Conservation (phyloP, 2,888 invertebrate species). For the Acanthosepion lycidas region DNA sequence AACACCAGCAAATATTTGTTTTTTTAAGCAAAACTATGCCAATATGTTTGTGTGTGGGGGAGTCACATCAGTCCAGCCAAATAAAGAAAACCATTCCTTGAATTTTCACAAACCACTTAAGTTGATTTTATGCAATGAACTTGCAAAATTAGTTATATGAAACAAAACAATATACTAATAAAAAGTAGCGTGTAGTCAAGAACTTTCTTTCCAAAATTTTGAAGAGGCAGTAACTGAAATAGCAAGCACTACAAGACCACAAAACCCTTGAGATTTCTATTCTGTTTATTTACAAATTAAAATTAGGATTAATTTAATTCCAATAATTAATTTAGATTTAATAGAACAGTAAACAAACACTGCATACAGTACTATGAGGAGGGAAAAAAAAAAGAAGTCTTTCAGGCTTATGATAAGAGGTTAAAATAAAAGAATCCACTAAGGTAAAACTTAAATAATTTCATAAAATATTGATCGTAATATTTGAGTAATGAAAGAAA, state of each 20-base stretch:
- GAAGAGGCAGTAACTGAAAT: background rate
- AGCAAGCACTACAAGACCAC: background rate
- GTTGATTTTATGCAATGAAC: too few relatives aligned
- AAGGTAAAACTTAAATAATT: background rate
- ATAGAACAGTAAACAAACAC: background rate
- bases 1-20: too few relatives aligned
- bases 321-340: background rate
- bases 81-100: too few relatives aligned
- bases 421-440: background rate
- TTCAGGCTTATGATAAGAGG: background rate
- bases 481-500: background rate
- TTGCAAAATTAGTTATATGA: too few relatives aligned
- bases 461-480: background rate
- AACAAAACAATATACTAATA: too few relatives aligned
- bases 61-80: too few relatives aligned
- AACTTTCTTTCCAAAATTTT: too few relatives aligned
- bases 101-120: too few relatives aligned
- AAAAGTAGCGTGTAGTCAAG: too few relatives aligned
- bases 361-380: background rate
- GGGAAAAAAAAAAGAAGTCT: background rate
- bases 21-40: too few relatives aligned
- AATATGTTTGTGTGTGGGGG: too few relatives aligned
- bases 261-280: background rate
- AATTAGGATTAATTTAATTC: background rate
- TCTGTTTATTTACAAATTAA: conserved; percentile 5